Percentiles rank a stretch among this genome's conserved stretches.
Conservation (phyloP, 2,797 vertebrate genomes). For the Alectoris magna region DNA sequence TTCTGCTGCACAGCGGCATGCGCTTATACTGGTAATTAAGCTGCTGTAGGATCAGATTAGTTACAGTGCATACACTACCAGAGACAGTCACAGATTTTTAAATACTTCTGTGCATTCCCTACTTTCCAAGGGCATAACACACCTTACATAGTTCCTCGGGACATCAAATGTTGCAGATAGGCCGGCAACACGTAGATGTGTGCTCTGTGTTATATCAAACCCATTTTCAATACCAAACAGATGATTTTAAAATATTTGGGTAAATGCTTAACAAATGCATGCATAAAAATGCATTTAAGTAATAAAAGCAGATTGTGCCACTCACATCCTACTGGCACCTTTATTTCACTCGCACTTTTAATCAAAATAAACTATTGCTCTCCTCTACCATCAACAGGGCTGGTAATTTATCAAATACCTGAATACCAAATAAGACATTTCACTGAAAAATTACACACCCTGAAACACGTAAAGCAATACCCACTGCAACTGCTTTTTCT, state of each 20-base stretch:
- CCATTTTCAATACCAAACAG: accelerated
- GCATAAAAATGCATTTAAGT: background rate
- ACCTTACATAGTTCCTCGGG: background rate
- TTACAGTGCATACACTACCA: background rate
- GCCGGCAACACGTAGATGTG: background rate
- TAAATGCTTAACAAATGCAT: accelerated
- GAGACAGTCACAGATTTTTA: background rate
- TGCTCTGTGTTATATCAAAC: background rate
- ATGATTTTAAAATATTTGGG: background rate
- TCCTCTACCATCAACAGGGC: background rate
- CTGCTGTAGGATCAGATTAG: background rate
- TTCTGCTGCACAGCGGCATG: background rate
- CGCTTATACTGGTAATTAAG: background rate
- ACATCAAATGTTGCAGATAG: background rate
- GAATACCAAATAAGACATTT: background rate
- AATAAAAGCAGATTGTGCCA: background rate
- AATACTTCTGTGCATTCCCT: background rate
- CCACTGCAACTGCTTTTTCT: background rate
- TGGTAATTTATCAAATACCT: background rate
- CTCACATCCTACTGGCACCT: background rate
- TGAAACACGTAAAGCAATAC: background rate
- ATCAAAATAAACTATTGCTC: background rate
- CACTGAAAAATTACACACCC: background rate
- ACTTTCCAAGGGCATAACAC: background rate
- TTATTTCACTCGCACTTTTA: background rate